Evolutionary conservation across 2,113 vertebrate species (phyloP).

Genomic region (Colossoma macropomum): DNA sequence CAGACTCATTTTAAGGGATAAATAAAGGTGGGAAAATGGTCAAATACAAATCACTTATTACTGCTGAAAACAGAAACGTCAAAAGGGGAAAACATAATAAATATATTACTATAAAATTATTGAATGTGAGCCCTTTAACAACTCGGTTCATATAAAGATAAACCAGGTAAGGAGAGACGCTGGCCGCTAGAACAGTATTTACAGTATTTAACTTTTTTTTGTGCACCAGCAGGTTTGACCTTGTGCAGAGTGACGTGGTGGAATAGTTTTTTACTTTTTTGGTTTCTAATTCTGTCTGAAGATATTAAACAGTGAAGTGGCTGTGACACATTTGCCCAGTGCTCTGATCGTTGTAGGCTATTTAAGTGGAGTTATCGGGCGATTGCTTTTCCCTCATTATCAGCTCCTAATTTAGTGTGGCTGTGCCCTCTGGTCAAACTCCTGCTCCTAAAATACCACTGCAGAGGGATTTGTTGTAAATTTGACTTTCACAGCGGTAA

Average conservation of each 20-base stretch:
- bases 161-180: neutral
- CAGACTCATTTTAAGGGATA: no score
- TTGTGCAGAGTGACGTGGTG: neutral
- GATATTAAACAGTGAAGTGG: neutral
- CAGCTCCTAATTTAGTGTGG: constrained; percentile 16
- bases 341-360: neutral
- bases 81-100: no score
- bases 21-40: no score
- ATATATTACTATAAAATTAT: no score
- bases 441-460: constrained; percentile 11
- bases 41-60: no score
- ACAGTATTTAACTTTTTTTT: neutral
- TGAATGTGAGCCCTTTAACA: neutral
- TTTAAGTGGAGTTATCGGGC: neutral
- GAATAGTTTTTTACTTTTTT: neutral
- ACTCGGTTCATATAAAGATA: neutral
- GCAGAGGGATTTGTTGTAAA: neutral
- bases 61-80: no score
- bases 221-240: neutral
- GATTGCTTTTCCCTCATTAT: constrained; percentile 13
- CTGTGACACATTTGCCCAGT: neutral
- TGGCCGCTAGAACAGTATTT: neutral
- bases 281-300: neutral
- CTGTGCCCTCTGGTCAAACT: neutral
- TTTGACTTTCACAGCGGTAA: neutral